Evolutionary conservation across 23 tunicate species (phyloP).

Genomic region (Halocynthia roretzi): DNA sequence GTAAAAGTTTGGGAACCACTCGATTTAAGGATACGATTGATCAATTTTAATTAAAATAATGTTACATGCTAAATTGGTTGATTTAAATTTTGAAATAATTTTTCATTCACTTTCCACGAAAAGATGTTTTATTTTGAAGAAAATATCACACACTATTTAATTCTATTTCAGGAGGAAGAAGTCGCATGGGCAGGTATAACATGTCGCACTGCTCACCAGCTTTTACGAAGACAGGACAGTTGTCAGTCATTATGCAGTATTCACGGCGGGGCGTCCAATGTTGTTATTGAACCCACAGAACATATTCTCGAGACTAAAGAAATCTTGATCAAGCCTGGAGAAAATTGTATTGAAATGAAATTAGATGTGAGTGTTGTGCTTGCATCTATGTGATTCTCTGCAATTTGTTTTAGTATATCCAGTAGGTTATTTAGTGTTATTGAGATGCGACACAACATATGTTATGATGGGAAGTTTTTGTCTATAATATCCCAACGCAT

Average conservation of each 20-base stretch:
- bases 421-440: too few species aligned
- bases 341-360: slow-evolving; percentile 26
- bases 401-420: too few species aligned
- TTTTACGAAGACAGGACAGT: slow-evolving; percentile 87
- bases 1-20: too few species aligned
- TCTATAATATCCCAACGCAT: too few species aligned
- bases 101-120: too few species aligned
- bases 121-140: too few species aligned
- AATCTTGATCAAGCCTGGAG: slow-evolving; percentile 44
- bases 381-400: neutral
- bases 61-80: too few species aligned
- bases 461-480: too few species aligned
- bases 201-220: slow-evolving; percentile 43
- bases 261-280: slow-evolving; percentile 25
- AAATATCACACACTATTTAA: neutral
- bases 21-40: too few species aligned
- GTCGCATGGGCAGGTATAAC: slow-evolving; percentile 63
- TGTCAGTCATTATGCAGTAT: slow-evolving; percentile 53
- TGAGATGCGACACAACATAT: too few species aligned
- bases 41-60: too few species aligned
- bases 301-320: slow-evolving; percentile 13
- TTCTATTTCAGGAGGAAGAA: slow-evolving; percentile 36
- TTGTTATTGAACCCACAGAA: slow-evolving; percentile 66
- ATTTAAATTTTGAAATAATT: too few species aligned
- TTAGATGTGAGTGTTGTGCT: slow-evolving; percentile 33